phyloP scores from a whole-genome alignment of 2,888 invertebrate species.

The Eristalis pertinax region DNA sequence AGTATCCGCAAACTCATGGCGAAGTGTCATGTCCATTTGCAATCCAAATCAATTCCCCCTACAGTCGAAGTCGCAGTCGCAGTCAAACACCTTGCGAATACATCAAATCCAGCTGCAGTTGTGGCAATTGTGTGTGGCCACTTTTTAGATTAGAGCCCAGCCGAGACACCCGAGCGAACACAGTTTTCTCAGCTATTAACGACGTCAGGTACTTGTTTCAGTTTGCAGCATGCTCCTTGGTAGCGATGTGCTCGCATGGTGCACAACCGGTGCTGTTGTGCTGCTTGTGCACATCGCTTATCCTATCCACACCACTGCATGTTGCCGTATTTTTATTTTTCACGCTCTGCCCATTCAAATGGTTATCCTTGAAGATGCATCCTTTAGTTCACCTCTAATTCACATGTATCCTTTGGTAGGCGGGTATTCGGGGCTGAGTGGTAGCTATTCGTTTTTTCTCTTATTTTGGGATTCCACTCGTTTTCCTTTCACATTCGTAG shows the following conservation, averaged over 20 bases:
- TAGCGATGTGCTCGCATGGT: slow-evolving; percentile 24
- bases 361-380: slow-evolving; percentile 50
- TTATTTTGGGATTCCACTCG: slow-evolving; percentile 1
- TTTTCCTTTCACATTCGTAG: background rate
- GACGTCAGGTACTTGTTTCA: slow-evolving; percentile 61
- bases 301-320: slow-evolving; percentile 32
- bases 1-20: slow-evolving; percentile 34
- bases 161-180: slow-evolving; percentile 32
- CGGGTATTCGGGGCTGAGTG: slow-evolving; percentile 1
- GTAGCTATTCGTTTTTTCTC: slow-evolving; percentile 33
- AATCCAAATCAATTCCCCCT: slow-evolving; percentile 34
- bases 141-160: slow-evolving; percentile 23
- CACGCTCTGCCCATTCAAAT: slow-evolving; percentile 51
- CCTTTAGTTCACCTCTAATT: slow-evolving; percentile 38
- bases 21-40: slow-evolving; percentile 33
- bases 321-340: slow-evolving; percentile 45
- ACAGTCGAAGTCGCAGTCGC: slow-evolving; percentile 19
- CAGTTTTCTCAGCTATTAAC: slow-evolving; percentile 56
- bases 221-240: slow-evolving; percentile 44
- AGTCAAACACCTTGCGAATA: slow-evolving; percentile 35
- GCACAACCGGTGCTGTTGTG: slow-evolving; percentile 46
- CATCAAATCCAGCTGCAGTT: slow-evolving; percentile 42
- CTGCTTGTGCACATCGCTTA: slow-evolving; percentile 18
- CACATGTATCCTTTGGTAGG: slow-evolving; percentile 25
- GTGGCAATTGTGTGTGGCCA: slow-evolving; percentile 32